Conservation (phyloP, 2,888 invertebrate species). For the Portevinia maculata region DNA sequence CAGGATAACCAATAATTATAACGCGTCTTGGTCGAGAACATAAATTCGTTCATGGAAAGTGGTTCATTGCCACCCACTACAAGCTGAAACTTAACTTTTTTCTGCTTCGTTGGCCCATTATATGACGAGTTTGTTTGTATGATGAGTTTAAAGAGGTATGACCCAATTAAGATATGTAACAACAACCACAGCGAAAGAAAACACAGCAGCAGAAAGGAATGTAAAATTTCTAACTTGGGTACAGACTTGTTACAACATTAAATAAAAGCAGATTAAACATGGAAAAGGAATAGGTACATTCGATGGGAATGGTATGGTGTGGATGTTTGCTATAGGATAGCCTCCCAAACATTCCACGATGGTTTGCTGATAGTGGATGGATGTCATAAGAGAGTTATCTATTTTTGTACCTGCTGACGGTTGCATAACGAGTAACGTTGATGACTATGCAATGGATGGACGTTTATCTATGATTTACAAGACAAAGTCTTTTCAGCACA, state of each 20-base stretch:
- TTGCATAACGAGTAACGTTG: slow-evolving; percentile 1
- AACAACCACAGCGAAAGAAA: too few relatives aligned
- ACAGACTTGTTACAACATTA: too few relatives aligned
- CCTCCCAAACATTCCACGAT: too few relatives aligned
- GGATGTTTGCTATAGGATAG: too few relatives aligned
- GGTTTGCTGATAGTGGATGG: background rate
- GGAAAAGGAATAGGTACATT: too few relatives aligned
- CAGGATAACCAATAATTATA: slow-evolving; percentile 16
- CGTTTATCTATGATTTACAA: background rate
- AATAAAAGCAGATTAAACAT: slow-evolving; percentile 11
- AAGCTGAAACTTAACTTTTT: slow-evolving; percentile 1
- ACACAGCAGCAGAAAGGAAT: background rate
- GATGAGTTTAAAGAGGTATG: background rate
- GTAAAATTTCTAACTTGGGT: too few relatives aligned
- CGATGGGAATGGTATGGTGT: too few relatives aligned
- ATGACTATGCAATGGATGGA: background rate
- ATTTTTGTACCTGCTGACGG: slow-evolving; percentile 4
- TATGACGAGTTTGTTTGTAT: too few relatives aligned
- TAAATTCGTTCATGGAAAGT: slow-evolving; percentile 17
- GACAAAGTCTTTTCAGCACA: background rate
- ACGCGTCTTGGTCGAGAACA: slow-evolving; percentile 2
- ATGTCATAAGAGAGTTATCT: background rate
- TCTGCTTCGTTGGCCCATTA: background rate
- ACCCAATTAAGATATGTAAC: slow-evolving; percentile 28
- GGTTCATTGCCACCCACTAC: slow-evolving; percentile 24